Conservation (phyloP, 2,797 vertebrate species). For the Poecilia gillii region DNA sequence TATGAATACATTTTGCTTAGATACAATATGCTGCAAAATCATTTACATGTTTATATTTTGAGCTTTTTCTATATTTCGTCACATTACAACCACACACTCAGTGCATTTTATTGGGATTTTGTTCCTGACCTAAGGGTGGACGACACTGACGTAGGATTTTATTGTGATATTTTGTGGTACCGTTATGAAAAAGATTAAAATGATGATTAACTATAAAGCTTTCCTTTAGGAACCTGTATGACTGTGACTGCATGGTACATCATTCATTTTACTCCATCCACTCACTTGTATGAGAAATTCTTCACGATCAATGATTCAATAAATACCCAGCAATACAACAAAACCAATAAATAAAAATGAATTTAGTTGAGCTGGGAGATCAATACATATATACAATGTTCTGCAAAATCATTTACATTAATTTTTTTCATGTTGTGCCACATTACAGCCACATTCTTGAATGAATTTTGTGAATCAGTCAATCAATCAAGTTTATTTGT, state of each 20-base stretch:
- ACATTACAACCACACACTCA: not conserved
- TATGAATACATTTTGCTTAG: not conserved
- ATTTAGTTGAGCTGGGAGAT: not conserved
- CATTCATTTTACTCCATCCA: too few relatives aligned
- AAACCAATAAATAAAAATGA: not conserved
- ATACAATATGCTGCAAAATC: not conserved
- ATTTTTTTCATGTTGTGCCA: too few relatives aligned
- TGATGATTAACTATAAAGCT: too few relatives aligned
- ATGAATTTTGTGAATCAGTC: too few relatives aligned
- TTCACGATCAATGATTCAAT: not conserved
- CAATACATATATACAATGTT: too few relatives aligned
- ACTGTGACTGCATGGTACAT: too few relatives aligned
- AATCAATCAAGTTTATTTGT: too few relatives aligned
- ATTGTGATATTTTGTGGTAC: not conserved
- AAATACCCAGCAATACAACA: not conserved
- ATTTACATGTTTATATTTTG: not conserved
- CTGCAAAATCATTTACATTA: too few relatives aligned
- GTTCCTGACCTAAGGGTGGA: too few relatives aligned
- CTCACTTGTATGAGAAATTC: too few relatives aligned
- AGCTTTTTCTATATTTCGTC: not conserved
- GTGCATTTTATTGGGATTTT: not conserved
- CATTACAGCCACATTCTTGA: not conserved
- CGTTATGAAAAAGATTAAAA: too few relatives aligned
- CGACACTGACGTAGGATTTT: not conserved
- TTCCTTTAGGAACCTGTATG: too few relatives aligned